phyloP scores from a whole-genome alignment of 2,888 invertebrate genomes.

The Aricia artaxerxes region DNA sequence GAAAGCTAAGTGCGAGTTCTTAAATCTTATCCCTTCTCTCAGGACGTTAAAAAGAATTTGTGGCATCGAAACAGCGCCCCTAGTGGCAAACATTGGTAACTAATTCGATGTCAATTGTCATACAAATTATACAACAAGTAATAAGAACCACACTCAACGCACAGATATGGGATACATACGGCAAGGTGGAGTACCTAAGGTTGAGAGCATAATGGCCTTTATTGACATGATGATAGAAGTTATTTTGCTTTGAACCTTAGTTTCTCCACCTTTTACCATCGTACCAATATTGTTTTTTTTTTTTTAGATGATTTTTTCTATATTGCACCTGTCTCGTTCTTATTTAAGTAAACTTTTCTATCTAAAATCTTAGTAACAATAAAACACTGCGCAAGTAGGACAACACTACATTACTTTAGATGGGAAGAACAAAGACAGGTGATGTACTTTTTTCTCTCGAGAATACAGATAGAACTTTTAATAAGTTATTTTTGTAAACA shows the following conservation, averaged over 20 bases:
- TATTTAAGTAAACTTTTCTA: background rate
- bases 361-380: background rate
- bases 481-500: background rate
- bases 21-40: background rate
- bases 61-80: background rate
- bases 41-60: background rate
- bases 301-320: no score
- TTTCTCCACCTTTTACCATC: no score
- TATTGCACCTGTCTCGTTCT: background rate
- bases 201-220: no score
- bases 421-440: constrained; percentile 6
- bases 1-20: background rate
- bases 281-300: no score
- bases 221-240: no score
- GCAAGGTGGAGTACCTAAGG: no score
- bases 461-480: background rate
- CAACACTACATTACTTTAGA: background rate
- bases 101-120: no score
- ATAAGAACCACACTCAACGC: background rate
- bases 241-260: no score
- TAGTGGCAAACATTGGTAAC: background rate
- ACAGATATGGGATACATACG: no score
- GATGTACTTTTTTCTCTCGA: background rate
- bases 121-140: background rate
- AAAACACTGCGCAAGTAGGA: background rate